Base-by-base conservation (phyloP, 2,797 vertebrate species). In the Rhabdomys pumilio region DNA sequence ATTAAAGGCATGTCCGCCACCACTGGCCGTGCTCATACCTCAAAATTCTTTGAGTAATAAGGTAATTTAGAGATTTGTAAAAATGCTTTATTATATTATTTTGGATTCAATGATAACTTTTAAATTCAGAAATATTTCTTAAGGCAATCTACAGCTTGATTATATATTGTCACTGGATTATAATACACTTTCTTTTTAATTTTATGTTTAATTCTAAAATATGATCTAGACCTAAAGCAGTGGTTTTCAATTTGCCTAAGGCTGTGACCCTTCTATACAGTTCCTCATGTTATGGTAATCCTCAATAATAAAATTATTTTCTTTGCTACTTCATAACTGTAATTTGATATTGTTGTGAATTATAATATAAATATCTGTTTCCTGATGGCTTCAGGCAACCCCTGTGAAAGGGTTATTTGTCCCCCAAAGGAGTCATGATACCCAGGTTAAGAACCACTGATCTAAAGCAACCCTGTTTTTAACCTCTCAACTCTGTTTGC, bases 51-150 rank as follows among this genome's bases (percentile, higher is more conserved):
- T 69, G 12, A 96, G 22, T 1, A 76, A 34, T 50, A 81, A 80
- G 19, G 1, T 93, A 89, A 81, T 89, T 83, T 13, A 87, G n/a
- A 93, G 31, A 61, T 41, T 76, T 77, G 59, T 15, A 72, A 29
- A 79, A 47, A 47, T 53, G 29, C 47, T 57, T 57, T 5, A 24
- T 90, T 82, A 55, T 3, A 83, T 44, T 89, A 69, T 72, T 90
- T 94, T n/a, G 17, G 20, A 44, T 69, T 95, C 76, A 92, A 12
- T n/a, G 47, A 67, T 88, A 53, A 2, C 9, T 95, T 24, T 69
- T 86, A 90, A 87, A 73, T 89, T 90, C 41, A 95, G 38, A 85
- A 41, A 84, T 26, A 85, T 34, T 90, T 92, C 10, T 90, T 90
- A 94, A 84, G 55, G 44, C 38, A 85, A 81, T 61, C 9, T 77